Evolutionary conservation across 1,140 invertebrate genomes (phyloP).

Genomic region (Berghia stephanieae): DNA sequence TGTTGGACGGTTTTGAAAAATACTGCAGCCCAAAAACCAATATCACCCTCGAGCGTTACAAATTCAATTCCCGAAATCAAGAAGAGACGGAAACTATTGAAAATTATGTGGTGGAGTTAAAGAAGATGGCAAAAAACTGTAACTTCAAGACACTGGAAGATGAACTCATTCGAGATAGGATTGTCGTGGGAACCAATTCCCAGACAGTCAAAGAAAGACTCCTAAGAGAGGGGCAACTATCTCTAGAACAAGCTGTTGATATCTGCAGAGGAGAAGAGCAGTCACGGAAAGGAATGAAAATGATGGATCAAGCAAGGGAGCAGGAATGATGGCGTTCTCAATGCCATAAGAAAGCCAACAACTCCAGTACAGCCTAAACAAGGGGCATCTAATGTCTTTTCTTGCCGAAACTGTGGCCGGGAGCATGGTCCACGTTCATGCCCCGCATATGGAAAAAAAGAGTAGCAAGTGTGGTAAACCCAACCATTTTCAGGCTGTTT

Average conservation of each 20-base stretch:
- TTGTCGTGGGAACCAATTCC: constrained; percentile 33
- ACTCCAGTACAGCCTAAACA: no score
- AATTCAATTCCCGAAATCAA: constrained; percentile 35
- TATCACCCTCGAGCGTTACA: constrained; percentile 36
- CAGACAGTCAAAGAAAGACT: not conserved
- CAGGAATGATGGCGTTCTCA: no score
- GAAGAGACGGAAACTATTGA: constrained; percentile 34
- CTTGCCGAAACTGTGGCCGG: no score
- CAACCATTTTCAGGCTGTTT: no score
- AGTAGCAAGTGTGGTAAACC: no score
- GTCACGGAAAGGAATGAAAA: not conserved
- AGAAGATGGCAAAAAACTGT: constrained; percentile 32
- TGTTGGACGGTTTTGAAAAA: constrained; percentile 33
- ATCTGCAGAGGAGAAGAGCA: constrained; percentile 8
- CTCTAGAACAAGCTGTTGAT: not conserved
- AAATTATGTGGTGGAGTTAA: constrained; percentile 30
- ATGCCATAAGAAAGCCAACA: no score
- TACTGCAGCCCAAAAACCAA: constrained; percentile 37
- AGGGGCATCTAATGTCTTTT: no score
- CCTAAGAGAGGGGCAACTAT: not conserved
- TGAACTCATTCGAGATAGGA: constrained; percentile 34
- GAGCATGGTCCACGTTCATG: no score
- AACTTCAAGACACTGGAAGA: constrained; percentile 37
- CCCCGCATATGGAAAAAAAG: no score
- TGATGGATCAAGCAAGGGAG: not conserved